Percentiles rank a stretch among this genome's conserved stretches.
Evolutionary conservation across 1,140 invertebrate genomes (phyloP).

Genomic region (Sarcophaga peregrina): DNA sequence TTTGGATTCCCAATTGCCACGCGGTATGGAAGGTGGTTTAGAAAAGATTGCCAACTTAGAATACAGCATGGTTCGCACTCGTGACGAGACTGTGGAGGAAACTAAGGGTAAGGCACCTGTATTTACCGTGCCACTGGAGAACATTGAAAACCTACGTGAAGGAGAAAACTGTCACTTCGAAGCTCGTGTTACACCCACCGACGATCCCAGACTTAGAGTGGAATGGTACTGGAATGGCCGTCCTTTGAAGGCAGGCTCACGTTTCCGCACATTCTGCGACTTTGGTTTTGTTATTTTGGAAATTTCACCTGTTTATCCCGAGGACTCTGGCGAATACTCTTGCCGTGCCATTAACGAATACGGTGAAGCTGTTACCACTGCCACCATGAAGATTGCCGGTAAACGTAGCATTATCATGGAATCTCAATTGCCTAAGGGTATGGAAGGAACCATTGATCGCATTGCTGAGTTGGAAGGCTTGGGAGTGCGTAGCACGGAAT

Average conservation of each 20-base stretch:
- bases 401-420: constrained; percentile 92
- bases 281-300: constrained; percentile 95
- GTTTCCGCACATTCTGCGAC: constrained; percentile 94
- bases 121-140: constrained; percentile 89
- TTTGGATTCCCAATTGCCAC: constrained; percentile 92
- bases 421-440: constrained; percentile 90
- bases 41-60: constrained; percentile 94
- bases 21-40: constrained; percentile 92
- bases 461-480: constrained; percentile 93
- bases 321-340: constrained; percentile 93
- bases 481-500: constrained; percentile 72
- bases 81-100: constrained; percentile 77
- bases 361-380: constrained; percentile 93
- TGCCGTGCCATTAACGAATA: constrained; percentile 90
- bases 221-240: constrained; percentile 97
- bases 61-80: constrained; percentile 81
- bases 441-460: constrained; percentile 92
- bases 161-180: constrained; percentile 96
- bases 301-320: constrained; percentile 94
- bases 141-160: constrained; percentile 86
- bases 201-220: constrained; percentile 94
- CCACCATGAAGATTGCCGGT: constrained; percentile 88
- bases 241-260: constrained; percentile 86
- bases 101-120: constrained; percentile 84
- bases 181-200: constrained; percentile 89